Evolutionary conservation across 2,797 vertebrate species (phyloP).

Genomic region (Micropoecilia bifurca): DNA sequence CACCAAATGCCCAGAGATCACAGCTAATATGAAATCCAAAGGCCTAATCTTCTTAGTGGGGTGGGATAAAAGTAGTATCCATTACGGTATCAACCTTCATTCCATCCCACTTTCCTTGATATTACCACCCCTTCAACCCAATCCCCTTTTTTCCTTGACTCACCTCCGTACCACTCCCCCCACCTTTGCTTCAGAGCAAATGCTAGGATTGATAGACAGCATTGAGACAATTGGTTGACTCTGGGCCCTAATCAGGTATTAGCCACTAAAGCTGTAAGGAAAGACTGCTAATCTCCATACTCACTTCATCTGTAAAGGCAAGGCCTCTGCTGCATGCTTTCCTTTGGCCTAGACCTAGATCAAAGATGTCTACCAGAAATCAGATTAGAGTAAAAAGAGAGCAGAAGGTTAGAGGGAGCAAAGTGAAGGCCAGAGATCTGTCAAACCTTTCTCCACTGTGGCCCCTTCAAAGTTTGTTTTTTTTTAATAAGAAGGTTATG

Average conservation of each 20-base stretch:
- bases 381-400: slow-evolving; percentile 89
- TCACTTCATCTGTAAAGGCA: slow-evolving; percentile 94
- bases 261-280: slow-evolving; percentile 92
- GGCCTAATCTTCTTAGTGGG: slow-evolving; percentile 99
- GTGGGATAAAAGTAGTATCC: slow-evolving; percentile 98
- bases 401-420: slow-evolving; percentile 77
- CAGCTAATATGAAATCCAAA: slow-evolving; percentile 97
- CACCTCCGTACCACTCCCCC: slow-evolving; percentile 23
- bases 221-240: slow-evolving; percentile 93
- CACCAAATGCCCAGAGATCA: slow-evolving; percentile 92
- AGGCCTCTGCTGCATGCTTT: slow-evolving; percentile 86
- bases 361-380: slow-evolving; percentile 94
- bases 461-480: slow-evolving; percentile 72
- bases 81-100: slow-evolving; percentile 97
- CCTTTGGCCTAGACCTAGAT: slow-evolving; percentile 84
- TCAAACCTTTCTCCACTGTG: slow-evolving; percentile 71
- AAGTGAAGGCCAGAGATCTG: slow-evolving; percentile 81
- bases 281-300: slow-evolving; percentile 96
- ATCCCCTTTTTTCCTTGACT: slow-evolving; percentile 38
- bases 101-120: slow-evolving; percentile 80
- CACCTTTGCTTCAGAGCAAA: slow-evolving; percentile 81
- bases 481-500: slow-evolving; percentile 70
- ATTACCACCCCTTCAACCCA: slow-evolving; percentile 54
- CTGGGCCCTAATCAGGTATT: slow-evolving; percentile 97
- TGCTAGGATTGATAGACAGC: slow-evolving; percentile 90